Conservation (phyloP, 2,797 vertebrate species). For the Pithecia hirsuta region DNA sequence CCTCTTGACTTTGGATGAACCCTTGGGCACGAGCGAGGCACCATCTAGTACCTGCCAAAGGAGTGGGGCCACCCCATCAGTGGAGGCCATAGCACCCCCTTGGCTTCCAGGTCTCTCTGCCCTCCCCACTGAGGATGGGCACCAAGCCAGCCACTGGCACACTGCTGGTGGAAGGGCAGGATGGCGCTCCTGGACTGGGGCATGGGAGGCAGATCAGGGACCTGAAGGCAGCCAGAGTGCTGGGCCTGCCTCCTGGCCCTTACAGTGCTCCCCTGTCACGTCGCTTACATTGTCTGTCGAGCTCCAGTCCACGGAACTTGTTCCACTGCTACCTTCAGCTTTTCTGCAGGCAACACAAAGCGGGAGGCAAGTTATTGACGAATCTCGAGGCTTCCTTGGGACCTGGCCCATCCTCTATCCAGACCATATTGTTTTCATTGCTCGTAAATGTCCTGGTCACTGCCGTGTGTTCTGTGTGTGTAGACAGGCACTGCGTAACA, state of each 20-base stretch:
- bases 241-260: neutral
- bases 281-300: slow-evolving; percentile 92
- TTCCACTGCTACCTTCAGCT: slow-evolving; percentile 83
- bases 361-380: neutral
- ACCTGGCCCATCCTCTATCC: neutral
- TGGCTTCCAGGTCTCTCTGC: neutral
- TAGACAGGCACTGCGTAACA: neutral
- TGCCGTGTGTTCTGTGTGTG: neutral
- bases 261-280: neutral
- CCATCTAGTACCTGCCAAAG: slow-evolving; percentile 83
- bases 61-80: fast-evolving
- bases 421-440: neutral
- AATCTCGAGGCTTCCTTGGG: neutral
- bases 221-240: neutral
- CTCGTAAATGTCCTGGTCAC: neutral
- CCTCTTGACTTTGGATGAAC: slow-evolving; percentile 81
- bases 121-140: neutral
- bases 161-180: neutral
- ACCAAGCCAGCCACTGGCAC: fast-evolving
- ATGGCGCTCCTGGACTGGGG: neutral
- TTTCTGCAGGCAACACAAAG: slow-evolving; percentile 58
- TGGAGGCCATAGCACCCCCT: neutral
- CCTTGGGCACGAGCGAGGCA: slow-evolving; percentile 77
- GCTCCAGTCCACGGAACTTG: slow-evolving; percentile 91
- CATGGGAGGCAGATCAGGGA: neutral